phyloP scores from a whole-genome alignment of 2,888 invertebrate genomes.

The Gonocerus acuteangulatus region DNA sequence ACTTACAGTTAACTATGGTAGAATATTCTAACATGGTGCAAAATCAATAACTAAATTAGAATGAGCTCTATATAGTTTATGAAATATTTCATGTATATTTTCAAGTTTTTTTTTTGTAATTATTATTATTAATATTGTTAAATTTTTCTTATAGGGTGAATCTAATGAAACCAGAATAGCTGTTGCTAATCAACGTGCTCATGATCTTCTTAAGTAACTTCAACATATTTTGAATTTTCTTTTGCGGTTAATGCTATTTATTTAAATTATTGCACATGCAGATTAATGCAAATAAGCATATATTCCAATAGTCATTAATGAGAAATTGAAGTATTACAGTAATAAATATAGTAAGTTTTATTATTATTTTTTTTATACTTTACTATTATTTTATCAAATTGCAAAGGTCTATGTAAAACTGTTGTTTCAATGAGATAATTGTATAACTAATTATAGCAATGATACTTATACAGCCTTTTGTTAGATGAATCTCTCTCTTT shows the following conservation, averaged over 20 bases:
- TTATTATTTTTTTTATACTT: not conserved
- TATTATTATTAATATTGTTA: too few species aligned
- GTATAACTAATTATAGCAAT: not conserved
- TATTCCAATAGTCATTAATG: slow-evolving; percentile 8
- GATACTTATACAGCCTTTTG: not conserved
- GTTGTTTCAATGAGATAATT: not conserved
- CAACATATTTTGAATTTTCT: slow-evolving; percentile 3
- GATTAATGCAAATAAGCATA: slow-evolving; percentile 11
- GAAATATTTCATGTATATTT: too few species aligned
- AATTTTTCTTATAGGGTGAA: slow-evolving; percentile 54
- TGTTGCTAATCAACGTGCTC: slow-evolving; percentile 92
- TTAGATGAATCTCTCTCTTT: too few species aligned
- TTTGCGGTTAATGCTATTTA: slow-evolving; percentile 15
- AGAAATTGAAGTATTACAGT: slow-evolving; percentile 3
- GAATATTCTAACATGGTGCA: too few species aligned
- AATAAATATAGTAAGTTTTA: not conserved
- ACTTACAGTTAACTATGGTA: too few species aligned
- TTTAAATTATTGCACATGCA: slow-evolving; percentile 20
- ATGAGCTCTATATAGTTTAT: too few species aligned
- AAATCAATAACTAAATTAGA: too few species aligned
- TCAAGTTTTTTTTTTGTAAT: too few species aligned
- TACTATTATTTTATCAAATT: not conserved
- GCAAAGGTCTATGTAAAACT: not conserved
- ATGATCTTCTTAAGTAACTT: slow-evolving; percentile 84
- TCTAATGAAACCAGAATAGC: slow-evolving; percentile 94